phyloP scores from a whole-genome alignment of 1,140 invertebrate species.

The Megathymus violae region DNA sequence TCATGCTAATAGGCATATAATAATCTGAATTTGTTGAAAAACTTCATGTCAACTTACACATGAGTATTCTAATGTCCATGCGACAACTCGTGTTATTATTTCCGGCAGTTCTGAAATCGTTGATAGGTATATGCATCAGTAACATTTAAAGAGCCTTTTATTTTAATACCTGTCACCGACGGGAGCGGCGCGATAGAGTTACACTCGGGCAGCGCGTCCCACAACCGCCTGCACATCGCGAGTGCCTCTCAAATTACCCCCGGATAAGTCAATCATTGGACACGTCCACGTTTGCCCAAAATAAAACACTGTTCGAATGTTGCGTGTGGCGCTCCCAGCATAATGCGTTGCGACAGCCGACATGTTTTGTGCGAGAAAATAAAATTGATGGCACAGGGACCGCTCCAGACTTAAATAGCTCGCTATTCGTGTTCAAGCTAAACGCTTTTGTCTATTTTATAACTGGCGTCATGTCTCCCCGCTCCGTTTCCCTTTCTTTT shows the following conservation, averaged over 20 bases:
- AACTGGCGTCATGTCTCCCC: constrained; percentile 63
- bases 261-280: constrained; percentile 83
- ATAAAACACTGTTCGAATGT: constrained; percentile 78
- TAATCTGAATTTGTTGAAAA: background rate
- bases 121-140: constrained; percentile 49
- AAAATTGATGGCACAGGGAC: constrained; percentile 80
- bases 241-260: constrained; percentile 81
- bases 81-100: constrained; percentile 27
- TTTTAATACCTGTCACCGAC: constrained; percentile 67
- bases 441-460: constrained; percentile 82
- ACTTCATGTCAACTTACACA: background rate
- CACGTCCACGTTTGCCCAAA: constrained; percentile 73
- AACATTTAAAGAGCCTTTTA: constrained; percentile 54
- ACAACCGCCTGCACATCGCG: constrained; percentile 50
- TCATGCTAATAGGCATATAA: too few species aligned
- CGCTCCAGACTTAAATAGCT: constrained; percentile 79
- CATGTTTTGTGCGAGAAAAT: constrained; percentile 83
- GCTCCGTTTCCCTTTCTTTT: constrained; percentile 50
- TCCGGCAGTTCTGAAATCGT: constrained; percentile 41
- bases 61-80: background rate
- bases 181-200: constrained; percentile 61
- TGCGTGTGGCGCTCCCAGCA: constrained; percentile 77
- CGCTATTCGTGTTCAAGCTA: constrained; percentile 72
- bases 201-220: constrained; percentile 44
- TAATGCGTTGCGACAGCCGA: constrained; percentile 82